Percentiles rank a stretch among this genome's conserved stretches.
Evolutionary conservation across 1,140 invertebrate genomes (phyloP).

Genomic region (Choristoneura fumiferana): DNA sequence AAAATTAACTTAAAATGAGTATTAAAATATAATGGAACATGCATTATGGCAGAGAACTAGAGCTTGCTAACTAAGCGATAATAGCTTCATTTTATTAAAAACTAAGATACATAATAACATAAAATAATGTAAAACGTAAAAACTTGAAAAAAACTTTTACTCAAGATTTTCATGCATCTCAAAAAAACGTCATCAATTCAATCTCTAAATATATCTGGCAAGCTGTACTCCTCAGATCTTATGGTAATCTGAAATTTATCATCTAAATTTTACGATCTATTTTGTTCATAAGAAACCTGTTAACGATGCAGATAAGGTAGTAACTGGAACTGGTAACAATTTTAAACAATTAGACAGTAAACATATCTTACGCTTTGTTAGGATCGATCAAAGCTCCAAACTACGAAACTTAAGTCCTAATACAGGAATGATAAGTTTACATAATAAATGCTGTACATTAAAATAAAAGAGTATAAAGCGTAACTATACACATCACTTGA

Average conservation of each 20-base stretch:
- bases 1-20: conserved; percentile 76
- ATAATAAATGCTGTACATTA: conserved; percentile 69
- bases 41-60: conserved; percentile 79
- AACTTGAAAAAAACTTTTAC: conserved; percentile 19
- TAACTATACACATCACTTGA: conserved; percentile 70
- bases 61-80: conserved; percentile 74
- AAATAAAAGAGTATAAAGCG: conserved; percentile 58
- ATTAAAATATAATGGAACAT: conserved; percentile 79
- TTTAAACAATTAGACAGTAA: conserved; percentile 37
- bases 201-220: conserved; percentile 7
- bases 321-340: conserved; percentile 74
- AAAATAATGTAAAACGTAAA: conserved; percentile 4
- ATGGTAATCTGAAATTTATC: not conserved
- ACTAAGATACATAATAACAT: conserved; percentile 31
- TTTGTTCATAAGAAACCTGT: conserved; percentile 11
- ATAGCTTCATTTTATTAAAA: conserved; percentile 68
- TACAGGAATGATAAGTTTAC: conserved; percentile 66
- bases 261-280: conserved; percentile 1
- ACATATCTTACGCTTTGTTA: conserved; percentile 37
- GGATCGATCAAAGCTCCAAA: conserved; percentile 42
- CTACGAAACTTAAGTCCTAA: conserved; percentile 31
- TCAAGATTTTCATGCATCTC: conserved; percentile 21
- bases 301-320: conserved; percentile 34
- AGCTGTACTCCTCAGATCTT: conserved; percentile 14
- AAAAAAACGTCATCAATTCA: not conserved